These are phyloP conservation scores for Elaphurus davidianus DNA, from an alignment of 2,113 vertebrate genomes.

Conservation along the genomic window DNA sequence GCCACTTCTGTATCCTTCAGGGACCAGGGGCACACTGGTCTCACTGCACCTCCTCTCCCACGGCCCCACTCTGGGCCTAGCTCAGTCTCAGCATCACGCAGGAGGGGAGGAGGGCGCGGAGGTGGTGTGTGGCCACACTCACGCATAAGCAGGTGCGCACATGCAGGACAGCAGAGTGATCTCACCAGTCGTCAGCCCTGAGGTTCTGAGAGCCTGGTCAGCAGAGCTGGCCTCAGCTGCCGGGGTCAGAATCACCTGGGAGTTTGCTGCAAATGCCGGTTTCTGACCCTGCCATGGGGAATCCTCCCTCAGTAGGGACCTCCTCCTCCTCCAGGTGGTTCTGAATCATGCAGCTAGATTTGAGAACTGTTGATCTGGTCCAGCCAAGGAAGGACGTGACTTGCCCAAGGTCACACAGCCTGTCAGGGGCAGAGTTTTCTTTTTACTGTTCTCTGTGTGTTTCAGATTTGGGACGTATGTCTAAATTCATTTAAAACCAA, in stretches of 20 bases:
- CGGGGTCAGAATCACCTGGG: background rate
- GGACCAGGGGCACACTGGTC: background rate
- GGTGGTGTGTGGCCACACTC: background rate
- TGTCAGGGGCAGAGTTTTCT: background rate
- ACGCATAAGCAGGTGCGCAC: rapidly evolving
- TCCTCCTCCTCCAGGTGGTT: background rate
- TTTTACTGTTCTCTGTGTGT: background rate
- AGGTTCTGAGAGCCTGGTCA: background rate
- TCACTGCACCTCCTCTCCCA: background rate
- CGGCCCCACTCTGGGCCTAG: rapidly evolving
- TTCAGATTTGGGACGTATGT: background rate
- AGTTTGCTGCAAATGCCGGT: background rate
- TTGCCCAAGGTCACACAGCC: background rate
- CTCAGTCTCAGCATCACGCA: background rate
- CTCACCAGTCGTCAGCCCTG: background rate
- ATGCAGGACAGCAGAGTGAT: background rate
- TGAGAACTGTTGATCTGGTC: background rate
- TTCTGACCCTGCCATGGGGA: background rate
- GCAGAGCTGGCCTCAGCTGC: background rate
- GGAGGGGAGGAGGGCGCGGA: background rate
- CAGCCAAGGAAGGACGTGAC: background rate
- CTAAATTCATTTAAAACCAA: background rate
- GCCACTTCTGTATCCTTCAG: background rate
- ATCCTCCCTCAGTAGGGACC: background rate
- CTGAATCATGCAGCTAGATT: background rate